These are phyloP conservation scores for Sylvia borin DNA, from an alignment of 2,797 vertebrate genomes.

Conservation along the genomic window DNA sequence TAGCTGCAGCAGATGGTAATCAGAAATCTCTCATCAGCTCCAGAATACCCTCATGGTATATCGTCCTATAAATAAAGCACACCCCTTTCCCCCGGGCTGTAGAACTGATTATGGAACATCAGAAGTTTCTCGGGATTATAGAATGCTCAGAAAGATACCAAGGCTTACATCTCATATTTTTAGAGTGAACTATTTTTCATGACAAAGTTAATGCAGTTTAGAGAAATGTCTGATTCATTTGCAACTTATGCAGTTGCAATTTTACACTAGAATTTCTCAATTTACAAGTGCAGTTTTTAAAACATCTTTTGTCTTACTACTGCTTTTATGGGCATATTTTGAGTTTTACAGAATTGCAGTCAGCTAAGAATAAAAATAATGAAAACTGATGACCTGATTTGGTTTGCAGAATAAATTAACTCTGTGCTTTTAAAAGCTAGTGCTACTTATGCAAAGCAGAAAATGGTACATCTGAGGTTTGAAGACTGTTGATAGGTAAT, in stretches of 20 bases:
- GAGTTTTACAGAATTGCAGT: not conserved
- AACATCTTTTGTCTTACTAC: not conserved
- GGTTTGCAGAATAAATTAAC: not conserved
- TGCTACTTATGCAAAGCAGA: not conserved
- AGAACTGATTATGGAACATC: not conserved
- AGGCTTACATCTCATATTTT: not conserved
- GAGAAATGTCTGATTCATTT: not conserved
- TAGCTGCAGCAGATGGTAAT: conserved; percentile 50
- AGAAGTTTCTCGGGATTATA: not conserved
- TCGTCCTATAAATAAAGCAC: conserved; percentile 34
- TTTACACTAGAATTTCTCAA: not conserved
- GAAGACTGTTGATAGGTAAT: not conserved
- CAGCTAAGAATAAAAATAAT: not conserved
- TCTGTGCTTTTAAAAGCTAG: not conserved
- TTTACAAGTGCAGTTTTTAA: not conserved
- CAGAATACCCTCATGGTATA: conserved; percentile 4
- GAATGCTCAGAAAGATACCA: not conserved
- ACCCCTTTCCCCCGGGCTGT: not conserved
- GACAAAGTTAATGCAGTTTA: not conserved
- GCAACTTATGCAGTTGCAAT: not conserved
- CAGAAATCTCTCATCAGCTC: conserved; percentile 46
- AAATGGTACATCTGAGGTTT: not conserved
- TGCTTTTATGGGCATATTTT: not conserved
- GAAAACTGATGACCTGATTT: not conserved
- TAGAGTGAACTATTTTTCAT: not conserved